phyloP scores from a whole-genome alignment of 2,797 vertebrate species.

The Amazona ochrocephala region DNA sequence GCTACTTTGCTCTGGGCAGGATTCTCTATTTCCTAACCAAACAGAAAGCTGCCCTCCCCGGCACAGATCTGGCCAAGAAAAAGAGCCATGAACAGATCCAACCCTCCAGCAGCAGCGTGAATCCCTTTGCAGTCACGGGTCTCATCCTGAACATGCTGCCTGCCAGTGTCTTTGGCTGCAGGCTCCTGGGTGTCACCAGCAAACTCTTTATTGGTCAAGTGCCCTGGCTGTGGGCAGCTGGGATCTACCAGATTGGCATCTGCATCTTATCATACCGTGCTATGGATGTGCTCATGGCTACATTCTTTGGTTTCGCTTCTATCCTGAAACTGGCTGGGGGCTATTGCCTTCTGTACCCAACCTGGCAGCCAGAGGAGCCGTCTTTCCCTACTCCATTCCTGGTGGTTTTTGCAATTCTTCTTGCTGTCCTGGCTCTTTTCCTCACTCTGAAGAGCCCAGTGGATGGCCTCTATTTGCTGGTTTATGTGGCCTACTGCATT shows the following conservation, averaged over 20 bases:
- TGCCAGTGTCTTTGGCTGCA: constrained; percentile 83
- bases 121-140: constrained; percentile 56
- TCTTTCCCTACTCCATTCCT: constrained; percentile 78
- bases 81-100: constrained; percentile 41
- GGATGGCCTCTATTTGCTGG: constrained; percentile 82
- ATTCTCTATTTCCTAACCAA: constrained; percentile 74
- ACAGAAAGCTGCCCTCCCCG: constrained; percentile 74
- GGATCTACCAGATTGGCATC: constrained; percentile 81
- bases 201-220: constrained; percentile 80
- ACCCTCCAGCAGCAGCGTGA: background rate
- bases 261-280: constrained; percentile 83
- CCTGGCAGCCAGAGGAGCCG: constrained; percentile 64
- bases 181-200: constrained; percentile 80
- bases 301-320: constrained; percentile 83
- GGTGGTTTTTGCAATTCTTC: constrained; percentile 84
- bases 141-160: constrained; percentile 86
- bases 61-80: constrained; percentile 50
- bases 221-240: constrained; percentile 89
- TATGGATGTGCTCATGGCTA: constrained; percentile 80
- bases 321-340: constrained; percentile 84
- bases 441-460: constrained; percentile 77
- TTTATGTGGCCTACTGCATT: constrained; percentile 83
- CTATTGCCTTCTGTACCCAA: constrained; percentile 77
- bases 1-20: constrained; percentile 83
- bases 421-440: constrained; percentile 82